These are phyloP conservation scores for Peromyscus polionotus DNA, from an alignment of 2,113 vertebrate species.

Conservation along the genomic window DNA sequence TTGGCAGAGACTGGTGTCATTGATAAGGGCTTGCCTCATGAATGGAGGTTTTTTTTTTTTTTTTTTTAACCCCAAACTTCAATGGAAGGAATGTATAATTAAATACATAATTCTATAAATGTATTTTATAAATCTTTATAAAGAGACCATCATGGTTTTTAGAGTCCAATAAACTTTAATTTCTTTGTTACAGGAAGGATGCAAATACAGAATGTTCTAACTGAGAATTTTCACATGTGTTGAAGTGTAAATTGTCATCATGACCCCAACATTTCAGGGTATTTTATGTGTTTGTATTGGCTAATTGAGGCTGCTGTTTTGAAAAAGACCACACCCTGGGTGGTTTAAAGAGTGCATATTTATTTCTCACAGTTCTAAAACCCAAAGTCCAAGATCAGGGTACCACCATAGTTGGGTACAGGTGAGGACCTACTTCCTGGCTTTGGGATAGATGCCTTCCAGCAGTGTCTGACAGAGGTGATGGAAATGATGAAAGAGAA, in stretches of 20 bases:
- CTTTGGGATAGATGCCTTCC: not conserved
- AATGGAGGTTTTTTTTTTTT: not conserved
- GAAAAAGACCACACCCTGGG: not conserved
- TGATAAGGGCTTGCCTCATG: not conserved
- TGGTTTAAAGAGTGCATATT: not conserved
- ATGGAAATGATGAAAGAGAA: not conserved
- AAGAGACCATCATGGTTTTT: not conserved
- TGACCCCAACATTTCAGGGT: constrained; percentile 21
- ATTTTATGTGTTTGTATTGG: not conserved
- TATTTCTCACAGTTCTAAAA: not conserved
- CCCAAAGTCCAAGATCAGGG: not conserved
- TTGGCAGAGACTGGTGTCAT: not conserved
- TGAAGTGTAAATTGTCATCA: not conserved
- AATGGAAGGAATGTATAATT: not conserved
- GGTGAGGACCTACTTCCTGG: not conserved
- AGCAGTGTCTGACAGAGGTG: not conserved
- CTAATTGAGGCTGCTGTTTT: not conserved
- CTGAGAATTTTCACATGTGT: not conserved
- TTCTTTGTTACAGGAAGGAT: constrained; percentile 45
- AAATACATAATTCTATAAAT: not conserved
- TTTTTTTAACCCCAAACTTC: not conserved
- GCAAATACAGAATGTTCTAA: not conserved
- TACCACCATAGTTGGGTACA: not conserved
- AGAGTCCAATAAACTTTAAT: not conserved
- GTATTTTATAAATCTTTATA: not conserved